Percentiles rank a stretch among this genome's conserved stretches.
Evolutionary conservation across 30 jellyfish, hydroid and myxozoan species (phyloP).

Genomic region (Pelagia noctiluca): DNA sequence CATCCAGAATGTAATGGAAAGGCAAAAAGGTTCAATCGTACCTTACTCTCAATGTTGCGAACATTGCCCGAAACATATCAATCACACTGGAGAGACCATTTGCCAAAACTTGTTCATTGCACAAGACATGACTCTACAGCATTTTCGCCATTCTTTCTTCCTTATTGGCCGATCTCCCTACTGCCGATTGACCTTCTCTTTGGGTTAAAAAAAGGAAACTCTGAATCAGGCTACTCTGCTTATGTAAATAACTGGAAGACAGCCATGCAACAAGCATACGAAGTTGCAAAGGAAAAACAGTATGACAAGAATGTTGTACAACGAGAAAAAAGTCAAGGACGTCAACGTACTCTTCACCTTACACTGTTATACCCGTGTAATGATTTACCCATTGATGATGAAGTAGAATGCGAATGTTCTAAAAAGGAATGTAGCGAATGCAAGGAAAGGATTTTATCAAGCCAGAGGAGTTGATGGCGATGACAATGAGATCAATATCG

Average conservation of each 20-base stretch:
- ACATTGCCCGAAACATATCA: slow-evolving; percentile 27
- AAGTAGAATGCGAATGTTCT: slow-evolving; percentile 11
- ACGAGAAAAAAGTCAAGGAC: slow-evolving; percentile 50
- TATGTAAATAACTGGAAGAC: slow-evolving; percentile 37
- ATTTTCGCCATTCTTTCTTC: slow-evolving; percentile 45
- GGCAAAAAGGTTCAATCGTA: slow-evolving; percentile 16
- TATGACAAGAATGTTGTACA: slow-evolving; percentile 16
- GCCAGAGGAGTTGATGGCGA: too few relatives aligned
- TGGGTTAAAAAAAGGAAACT: not conserved
- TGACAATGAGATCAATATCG: too few relatives aligned
- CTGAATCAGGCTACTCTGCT: slow-evolving; percentile 20
- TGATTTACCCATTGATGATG: slow-evolving; percentile 22
- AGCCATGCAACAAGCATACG: slow-evolving; percentile 36
- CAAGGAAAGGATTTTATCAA: too few relatives aligned
- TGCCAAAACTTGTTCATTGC: slow-evolving; percentile 43
- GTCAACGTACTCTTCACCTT: slow-evolving; percentile 19
- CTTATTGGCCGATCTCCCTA: slow-evolving; percentile 44
- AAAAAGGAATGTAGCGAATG: too few relatives aligned
- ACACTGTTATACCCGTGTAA: slow-evolving; percentile 41
- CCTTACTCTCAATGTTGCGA: slow-evolving; percentile 31
- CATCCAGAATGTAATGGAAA: slow-evolving; percentile 40
- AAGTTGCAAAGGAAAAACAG: slow-evolving; percentile 23
- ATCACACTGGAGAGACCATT: slow-evolving; percentile 3
- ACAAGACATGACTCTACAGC: slow-evolving; percentile 51
- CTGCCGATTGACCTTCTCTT: slow-evolving; percentile 52